Evolutionary conservation across 2,797 vertebrate genomes (phyloP).

Genomic region (Eospalax fontanierii): DNA sequence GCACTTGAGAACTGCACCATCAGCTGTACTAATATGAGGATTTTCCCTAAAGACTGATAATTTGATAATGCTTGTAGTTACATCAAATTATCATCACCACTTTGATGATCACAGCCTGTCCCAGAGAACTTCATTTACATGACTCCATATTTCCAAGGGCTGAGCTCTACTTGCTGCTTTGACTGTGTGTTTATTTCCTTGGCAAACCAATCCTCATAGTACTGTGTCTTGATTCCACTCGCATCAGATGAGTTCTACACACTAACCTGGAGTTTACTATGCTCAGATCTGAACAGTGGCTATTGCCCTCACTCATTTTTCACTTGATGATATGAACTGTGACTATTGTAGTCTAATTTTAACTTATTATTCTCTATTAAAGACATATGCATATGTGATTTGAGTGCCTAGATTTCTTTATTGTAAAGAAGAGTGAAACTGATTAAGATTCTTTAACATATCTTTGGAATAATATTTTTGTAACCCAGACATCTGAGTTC

Average conservation of each 20-base stretch:
- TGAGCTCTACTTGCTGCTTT: not conserved
- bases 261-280: not conserved
- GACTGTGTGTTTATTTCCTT: not conserved
- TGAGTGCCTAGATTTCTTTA: not conserved
- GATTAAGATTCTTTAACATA: not conserved
- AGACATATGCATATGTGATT: not conserved
- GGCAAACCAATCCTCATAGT: not conserved
- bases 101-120: not conserved
- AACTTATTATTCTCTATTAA: not conserved
- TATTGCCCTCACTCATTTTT: fast-evolving
- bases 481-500: not conserved
- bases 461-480: slow-evolving; percentile 33
- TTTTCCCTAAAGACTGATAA: slow-evolving; percentile 14
- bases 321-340: not conserved
- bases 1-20: not conserved
- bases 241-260: not conserved
- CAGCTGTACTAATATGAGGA: not conserved
- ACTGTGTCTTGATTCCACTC: not conserved
- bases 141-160: not conserved
- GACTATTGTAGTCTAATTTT: not conserved
- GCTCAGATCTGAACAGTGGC: fast-evolving
- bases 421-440: slow-evolving; percentile 18
- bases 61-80: slow-evolving; percentile 12
- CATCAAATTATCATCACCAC: not conserved
- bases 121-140: not conserved